Conservation (phyloP, 2,797 vertebrate species). For the Lepilemur ruficaudatus region DNA sequence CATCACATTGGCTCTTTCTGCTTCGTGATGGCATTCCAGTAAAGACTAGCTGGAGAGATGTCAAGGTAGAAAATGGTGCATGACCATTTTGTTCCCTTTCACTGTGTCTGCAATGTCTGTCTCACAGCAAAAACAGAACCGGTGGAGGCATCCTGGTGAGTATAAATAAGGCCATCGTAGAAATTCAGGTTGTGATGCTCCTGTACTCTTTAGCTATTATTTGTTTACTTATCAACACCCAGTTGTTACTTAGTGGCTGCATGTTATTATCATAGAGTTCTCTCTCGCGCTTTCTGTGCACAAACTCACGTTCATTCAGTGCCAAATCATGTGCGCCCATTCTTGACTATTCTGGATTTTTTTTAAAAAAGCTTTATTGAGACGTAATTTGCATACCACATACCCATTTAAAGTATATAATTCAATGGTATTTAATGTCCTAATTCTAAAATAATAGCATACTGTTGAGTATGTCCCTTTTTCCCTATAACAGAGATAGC, state of each 20-base stretch:
- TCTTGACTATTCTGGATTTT: not conserved
- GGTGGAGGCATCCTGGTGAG: not conserved
- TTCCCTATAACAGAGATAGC: not conserved
- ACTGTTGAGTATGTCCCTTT: not conserved
- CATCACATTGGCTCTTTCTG: not conserved
- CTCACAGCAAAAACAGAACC: not conserved
- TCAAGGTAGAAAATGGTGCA: not conserved
- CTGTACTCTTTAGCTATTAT: not conserved
- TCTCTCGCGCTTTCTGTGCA: not conserved
- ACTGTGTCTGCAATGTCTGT: not conserved
- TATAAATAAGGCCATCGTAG: not conserved
- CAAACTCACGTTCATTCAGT: not conserved
- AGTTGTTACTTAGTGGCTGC: not conserved
- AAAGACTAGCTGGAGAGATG: not conserved
- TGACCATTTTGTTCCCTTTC: not conserved
- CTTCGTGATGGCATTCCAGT: not conserved
- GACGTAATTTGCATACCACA: too few species aligned
- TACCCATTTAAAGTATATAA: not conserved
- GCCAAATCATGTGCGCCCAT: rapidly evolving
- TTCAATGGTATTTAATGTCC: not conserved
- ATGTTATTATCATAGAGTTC: not conserved
- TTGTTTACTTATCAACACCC: not conserved
- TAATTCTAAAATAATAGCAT: not conserved
- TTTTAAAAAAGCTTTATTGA: not conserved
- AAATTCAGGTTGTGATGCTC: not conserved